Conservation (phyloP, 2,888 invertebrate genomes). For the Tenthredo amoena region DNA sequence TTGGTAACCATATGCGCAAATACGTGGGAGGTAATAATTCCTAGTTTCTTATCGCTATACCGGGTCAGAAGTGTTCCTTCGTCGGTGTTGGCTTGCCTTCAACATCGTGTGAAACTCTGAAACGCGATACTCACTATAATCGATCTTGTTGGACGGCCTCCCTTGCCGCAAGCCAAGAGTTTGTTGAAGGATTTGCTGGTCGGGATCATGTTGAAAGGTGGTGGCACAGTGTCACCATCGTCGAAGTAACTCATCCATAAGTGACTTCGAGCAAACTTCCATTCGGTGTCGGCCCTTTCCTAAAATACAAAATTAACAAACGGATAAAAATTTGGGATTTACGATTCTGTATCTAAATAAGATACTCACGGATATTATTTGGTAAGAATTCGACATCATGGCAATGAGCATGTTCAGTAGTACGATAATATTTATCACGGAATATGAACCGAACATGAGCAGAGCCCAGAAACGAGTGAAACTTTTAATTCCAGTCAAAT, state of each 20-base stretch:
- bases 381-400: slow-evolving; percentile 99
- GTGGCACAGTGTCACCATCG: slow-evolving; percentile 93
- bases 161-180: slow-evolving; percentile 78
- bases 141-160: slow-evolving; percentile 80
- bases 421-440: slow-evolving; percentile 98
- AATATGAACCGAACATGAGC: slow-evolving; percentile 98
- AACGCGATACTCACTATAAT: slow-evolving; percentile 80
- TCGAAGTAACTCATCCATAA: slow-evolving; percentile 99
- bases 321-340: neutral
- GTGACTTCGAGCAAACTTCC: slow-evolving; percentile 98
- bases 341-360: neutral
- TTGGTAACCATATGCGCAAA: neutral
- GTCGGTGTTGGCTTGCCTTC: slow-evolving; percentile 2
- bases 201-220: slow-evolving; percentile 96
- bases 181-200: slow-evolving; percentile 87
- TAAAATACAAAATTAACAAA: slow-evolving; percentile 72
- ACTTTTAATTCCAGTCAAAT: slow-evolving; percentile 95
- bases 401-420: slow-evolving; percentile 98
- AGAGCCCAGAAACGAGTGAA: slow-evolving; percentile 98
- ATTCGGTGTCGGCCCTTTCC: slow-evolving; percentile 97
- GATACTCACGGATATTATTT: slow-evolving; percentile 93
- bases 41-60: neutral
- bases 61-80: neutral
- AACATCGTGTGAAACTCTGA: neutral
- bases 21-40: neutral